Conservation (phyloP, 2,797 vertebrate species). For the Heteromormyrus szaboi region DNA sequence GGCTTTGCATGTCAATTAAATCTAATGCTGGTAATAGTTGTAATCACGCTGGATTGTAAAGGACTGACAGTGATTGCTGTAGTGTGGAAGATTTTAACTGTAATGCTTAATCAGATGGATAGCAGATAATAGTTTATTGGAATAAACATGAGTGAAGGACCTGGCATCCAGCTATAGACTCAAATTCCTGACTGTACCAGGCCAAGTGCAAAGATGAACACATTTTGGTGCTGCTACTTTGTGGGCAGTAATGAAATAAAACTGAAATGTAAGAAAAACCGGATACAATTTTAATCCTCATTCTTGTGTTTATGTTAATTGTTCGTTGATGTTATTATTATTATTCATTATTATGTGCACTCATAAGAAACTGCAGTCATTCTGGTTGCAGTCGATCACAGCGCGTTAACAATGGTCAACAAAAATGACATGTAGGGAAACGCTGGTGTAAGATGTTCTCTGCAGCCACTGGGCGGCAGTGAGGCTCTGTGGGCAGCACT, state of each 20-base stretch:
- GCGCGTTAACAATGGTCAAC: background rate
- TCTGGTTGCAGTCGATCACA: background rate
- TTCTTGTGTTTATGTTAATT: background rate
- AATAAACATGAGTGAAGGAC: background rate
- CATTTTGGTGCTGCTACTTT: background rate
- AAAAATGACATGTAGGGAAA: background rate
- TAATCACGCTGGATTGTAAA: conserved; percentile 35
- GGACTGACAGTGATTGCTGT: conserved; percentile 30
- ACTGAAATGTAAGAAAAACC: background rate
- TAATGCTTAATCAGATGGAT: background rate
- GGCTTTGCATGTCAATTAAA: conserved; percentile 39
- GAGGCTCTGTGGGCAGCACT: background rate
- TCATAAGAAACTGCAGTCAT: background rate
- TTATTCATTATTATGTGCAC: background rate
- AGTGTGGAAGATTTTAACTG: conserved; percentile 16
- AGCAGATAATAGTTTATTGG: background rate
- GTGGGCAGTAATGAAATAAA: background rate
- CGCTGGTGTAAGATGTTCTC: background rate
- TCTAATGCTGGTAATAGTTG: conserved; percentile 34
- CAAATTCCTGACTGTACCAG: background rate
- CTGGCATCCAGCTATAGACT: background rate
- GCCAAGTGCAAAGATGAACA: background rate
- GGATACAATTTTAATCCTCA: background rate
- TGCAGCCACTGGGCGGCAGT: background rate
- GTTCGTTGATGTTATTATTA: background rate